Conservation (phyloP, 2,888 invertebrate species). For the Dermolepida albohirtum region DNA sequence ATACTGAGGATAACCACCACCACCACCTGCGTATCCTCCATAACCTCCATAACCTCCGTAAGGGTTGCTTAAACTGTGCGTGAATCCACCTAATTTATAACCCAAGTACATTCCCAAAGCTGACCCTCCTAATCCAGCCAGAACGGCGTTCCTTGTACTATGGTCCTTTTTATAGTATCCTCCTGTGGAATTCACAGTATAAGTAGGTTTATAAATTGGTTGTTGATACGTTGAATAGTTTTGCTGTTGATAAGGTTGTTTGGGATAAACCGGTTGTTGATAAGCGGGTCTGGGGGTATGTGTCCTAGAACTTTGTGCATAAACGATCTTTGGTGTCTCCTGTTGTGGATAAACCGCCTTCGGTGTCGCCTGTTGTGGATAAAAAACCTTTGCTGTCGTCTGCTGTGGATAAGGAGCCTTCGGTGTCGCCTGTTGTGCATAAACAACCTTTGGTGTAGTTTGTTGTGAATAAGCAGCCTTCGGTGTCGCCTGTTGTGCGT, state of each 20-base stretch:
- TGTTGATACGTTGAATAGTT: constrained; percentile 31
- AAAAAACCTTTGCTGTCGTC: no score
- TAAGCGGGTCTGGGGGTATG: no score
- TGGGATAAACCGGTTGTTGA: constrained; percentile 5
- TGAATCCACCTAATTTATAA: constrained; percentile 39
- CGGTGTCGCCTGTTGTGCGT: no score
- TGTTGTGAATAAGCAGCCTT: no score
- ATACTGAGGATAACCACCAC: constrained; percentile 53
- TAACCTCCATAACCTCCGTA: constrained; percentile 15
- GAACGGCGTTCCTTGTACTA: constrained; percentile 33
- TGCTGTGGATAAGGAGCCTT: no score
- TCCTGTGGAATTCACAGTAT: background rate
- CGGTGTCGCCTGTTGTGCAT: no score
- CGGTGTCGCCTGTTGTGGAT: no score
- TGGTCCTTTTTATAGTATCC: constrained; percentile 33
- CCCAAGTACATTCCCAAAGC: constrained; percentile 42
- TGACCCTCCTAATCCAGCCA: constrained; percentile 43
- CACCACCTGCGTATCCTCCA: constrained; percentile 23
- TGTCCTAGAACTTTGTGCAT: background rate
- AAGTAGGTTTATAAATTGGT: constrained; percentile 12
- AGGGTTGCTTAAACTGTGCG: constrained; percentile 18
- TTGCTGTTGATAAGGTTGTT: constrained; percentile 11
- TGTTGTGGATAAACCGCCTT: constrained; percentile 25
- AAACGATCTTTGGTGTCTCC: background rate
- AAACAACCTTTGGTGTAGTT: no score